phyloP scores from a whole-genome alignment of 2,888 invertebrate genomes.

The Pinctada fucata region DNA sequence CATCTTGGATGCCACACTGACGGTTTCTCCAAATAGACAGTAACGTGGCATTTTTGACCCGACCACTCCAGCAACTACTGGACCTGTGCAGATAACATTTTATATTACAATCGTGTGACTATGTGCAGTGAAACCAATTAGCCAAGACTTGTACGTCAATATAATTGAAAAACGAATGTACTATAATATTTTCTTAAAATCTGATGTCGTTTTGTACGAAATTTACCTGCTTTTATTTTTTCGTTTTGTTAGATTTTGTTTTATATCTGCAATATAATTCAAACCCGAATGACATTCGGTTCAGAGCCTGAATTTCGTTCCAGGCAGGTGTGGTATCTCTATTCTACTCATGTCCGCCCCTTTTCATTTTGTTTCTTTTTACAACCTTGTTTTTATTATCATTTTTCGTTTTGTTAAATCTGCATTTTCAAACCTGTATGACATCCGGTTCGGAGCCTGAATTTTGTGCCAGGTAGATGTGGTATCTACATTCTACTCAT shows the following conservation, averaged over 20 bases:
- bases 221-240: no score
- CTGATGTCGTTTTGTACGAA: no score
- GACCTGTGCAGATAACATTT: conserved; percentile 51
- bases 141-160: neutral
- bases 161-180: neutral
- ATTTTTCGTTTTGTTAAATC: no score
- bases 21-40: conserved; percentile 58
- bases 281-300: no score
- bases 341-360: no score
- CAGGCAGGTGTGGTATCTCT: no score
- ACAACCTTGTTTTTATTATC: no score
- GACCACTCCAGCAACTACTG: conserved; percentile 56
- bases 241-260: no score
- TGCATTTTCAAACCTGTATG: conserved; percentile 59
- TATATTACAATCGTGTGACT: no score
- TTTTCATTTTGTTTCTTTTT: no score
- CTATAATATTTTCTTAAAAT: neutral
- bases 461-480: conserved; percentile 59
- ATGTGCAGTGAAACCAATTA: neutral
- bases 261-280: no score
- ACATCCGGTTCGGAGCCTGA: conserved; percentile 60
- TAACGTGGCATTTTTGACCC: conserved; percentile 59
- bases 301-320: no score
- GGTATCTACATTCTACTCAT: conserved; percentile 59
- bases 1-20: conserved; percentile 55